These are phyloP conservation scores for Prinia subflava DNA, from an alignment of 2,113 vertebrate species.

Conservation along the genomic window DNA sequence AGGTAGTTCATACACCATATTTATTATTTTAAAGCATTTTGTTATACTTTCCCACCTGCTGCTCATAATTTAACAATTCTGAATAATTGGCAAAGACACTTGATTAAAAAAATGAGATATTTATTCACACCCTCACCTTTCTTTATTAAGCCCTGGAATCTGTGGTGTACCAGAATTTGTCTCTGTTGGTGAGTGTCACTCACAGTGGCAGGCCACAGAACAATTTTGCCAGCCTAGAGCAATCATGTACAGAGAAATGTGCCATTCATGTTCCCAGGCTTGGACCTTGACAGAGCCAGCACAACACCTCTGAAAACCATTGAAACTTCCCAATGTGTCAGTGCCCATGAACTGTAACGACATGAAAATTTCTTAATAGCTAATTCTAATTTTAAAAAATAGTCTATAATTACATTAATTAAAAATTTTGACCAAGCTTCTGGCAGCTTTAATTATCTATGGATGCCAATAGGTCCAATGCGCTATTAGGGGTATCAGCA, in stretches of 20 bases:
- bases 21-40: background rate
- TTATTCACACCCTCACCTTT: background rate
- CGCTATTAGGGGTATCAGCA: background rate
- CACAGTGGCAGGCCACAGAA: background rate
- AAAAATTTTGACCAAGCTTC: background rate
- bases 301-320: background rate
- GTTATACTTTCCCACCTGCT: background rate
- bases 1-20: background rate
- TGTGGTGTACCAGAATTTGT: background rate
- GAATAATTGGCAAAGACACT: background rate
- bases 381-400: background rate
- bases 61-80: background rate
- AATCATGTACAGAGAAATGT: background rate
- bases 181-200: background rate
- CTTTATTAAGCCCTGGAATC: background rate
- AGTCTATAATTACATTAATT: background rate
- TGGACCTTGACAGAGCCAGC: background rate
- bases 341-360: background rate
- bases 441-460: background rate
- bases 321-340: background rate
- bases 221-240: background rate
- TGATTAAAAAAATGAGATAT: background rate
- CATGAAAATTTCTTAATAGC: background rate
- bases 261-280: background rate
- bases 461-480: background rate